Percentiles rank a stretch among this genome's conserved stretches.
phyloP scores from a whole-genome alignment of 2,888 invertebrate genomes.

The Mythimna loreyi region DNA sequence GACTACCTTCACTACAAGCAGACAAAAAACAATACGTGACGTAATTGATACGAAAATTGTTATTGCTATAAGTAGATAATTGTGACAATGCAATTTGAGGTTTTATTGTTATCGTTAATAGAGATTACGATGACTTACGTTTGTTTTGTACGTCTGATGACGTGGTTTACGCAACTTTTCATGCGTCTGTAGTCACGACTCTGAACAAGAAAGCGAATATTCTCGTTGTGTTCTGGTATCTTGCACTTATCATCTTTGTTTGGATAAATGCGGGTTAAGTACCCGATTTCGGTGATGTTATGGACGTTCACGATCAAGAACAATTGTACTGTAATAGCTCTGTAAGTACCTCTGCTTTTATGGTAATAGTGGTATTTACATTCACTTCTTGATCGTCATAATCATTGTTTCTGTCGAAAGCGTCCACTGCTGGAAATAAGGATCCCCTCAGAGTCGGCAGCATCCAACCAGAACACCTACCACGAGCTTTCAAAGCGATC shows the following conservation, averaged over 20 bases:
- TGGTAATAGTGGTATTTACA: background rate
- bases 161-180: slow-evolving; percentile 71
- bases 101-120: slow-evolving; percentile 55
- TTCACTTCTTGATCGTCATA: slow-evolving; percentile 10
- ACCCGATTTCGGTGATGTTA: slow-evolving; percentile 38
- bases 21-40: slow-evolving; percentile 18
- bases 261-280: slow-evolving; percentile 59
- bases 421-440: background rate
- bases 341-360: background rate
- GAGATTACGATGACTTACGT: slow-evolving; percentile 58
- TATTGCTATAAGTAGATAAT: slow-evolving; percentile 20
- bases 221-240: slow-evolving; percentile 63
- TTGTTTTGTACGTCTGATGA: slow-evolving; percentile 61
- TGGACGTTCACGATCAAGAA: slow-evolving; percentile 25
- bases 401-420: background rate
- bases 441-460: background rate
- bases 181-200: slow-evolving; percentile 71
- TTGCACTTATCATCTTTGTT: slow-evolving; percentile 55
- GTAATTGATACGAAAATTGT: slow-evolving; percentile 21
- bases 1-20: slow-evolving; percentile 12
- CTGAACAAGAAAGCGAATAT: slow-evolving; percentile 75
- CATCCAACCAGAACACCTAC: background rate
- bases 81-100: slow-evolving; percentile 32
- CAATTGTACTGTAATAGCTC: background rate
- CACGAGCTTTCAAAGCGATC: too few relatives aligned